phyloP scores from a whole-genome alignment of 35 echinoderm and acorn worm species.

The Apostichopus californicus region DNA sequence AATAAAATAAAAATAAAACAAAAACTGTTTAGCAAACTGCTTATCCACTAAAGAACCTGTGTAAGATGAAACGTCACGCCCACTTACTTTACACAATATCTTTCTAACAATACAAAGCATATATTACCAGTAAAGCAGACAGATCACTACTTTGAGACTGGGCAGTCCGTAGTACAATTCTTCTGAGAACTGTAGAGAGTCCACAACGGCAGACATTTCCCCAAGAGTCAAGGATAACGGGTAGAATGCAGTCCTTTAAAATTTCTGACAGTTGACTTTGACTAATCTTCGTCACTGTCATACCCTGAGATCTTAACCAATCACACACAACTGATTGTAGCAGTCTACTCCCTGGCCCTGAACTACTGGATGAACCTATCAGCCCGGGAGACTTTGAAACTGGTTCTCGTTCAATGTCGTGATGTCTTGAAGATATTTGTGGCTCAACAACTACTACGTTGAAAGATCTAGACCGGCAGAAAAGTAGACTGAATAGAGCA shows the following conservation, averaged over 20 bases:
- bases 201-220: slow-evolving; percentile 1
- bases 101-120: no score
- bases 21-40: no score
- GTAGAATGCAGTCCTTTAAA: background rate
- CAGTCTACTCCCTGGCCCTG: background rate
- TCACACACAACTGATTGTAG: background rate
- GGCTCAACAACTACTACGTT: background rate
- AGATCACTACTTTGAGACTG: background rate
- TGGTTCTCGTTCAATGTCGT: background rate
- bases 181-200: slow-evolving; percentile 23
- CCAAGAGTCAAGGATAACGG: background rate
- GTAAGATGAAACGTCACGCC: no score
- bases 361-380: background rate
- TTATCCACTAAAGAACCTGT: no score
- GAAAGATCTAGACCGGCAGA: background rate
- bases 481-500: background rate
- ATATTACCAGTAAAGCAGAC: slow-evolving; percentile 1
- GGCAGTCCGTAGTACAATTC: background rate
- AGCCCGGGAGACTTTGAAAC: no score
- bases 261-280: background rate
- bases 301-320: background rate
- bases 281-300: background rate
- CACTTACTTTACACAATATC: no score
- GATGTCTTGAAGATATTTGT: background rate
- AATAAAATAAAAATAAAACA: no score